Conservation (phyloP, 2,888 invertebrate genomes). For the Orthonevra nobilis region DNA sequence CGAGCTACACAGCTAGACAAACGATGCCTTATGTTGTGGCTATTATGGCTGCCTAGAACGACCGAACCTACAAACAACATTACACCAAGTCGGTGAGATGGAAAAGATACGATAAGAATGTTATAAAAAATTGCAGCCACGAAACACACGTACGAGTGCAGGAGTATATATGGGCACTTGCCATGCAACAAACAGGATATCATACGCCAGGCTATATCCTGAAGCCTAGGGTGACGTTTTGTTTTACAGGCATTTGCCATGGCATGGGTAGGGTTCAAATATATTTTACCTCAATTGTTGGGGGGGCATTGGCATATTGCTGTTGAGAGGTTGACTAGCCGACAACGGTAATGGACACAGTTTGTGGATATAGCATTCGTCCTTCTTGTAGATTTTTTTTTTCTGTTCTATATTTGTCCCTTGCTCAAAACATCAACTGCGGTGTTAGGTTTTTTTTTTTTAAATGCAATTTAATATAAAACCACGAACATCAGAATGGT, state of each 20-base stretch:
- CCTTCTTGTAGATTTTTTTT: constrained; percentile 23
- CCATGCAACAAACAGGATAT: constrained; percentile 64
- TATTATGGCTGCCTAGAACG: constrained; percentile 61
- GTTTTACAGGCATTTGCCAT: constrained; percentile 39
- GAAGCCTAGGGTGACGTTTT: constrained; percentile 43
- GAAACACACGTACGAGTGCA: constrained; percentile 18
- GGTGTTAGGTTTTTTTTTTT: constrained; percentile 31
- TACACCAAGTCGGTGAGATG: constrained; percentile 16
- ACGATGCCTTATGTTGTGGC: constrained; percentile 54
- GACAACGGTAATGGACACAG: no score
- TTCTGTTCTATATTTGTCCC: background rate
- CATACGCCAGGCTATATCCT: constrained; percentile 43
- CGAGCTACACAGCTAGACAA: constrained; percentile 32
- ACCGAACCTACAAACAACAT: constrained; percentile 14
- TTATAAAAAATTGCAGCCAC: constrained; percentile 63
- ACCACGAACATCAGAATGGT: constrained; percentile 47
- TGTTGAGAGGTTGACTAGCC: background rate
- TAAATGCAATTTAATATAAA: constrained; percentile 60
- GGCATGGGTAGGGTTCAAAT: constrained; percentile 20
- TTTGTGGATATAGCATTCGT: constrained; percentile 42
- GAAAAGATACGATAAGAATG: constrained; percentile 58
- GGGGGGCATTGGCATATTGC: constrained; percentile 15
- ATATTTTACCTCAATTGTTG: constrained; percentile 25
- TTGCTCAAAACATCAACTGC: no score
- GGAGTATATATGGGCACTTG: constrained; percentile 62